Base-by-base conservation (phyloP, 2,797 vertebrate species). In the Paratrypauchen microcephalus region DNA sequence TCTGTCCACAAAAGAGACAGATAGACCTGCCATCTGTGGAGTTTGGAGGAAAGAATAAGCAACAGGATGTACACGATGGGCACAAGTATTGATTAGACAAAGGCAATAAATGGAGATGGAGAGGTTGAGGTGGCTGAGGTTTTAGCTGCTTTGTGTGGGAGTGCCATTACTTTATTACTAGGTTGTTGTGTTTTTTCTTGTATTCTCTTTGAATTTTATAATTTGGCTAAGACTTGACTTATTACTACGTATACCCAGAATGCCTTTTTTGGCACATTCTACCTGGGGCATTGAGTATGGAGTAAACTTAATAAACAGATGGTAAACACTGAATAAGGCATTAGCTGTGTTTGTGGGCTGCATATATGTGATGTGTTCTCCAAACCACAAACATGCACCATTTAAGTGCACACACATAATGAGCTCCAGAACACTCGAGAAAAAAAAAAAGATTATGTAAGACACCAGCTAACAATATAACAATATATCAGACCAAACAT, bases 21-120 rank as follows among this genome's bases (percentile, higher is more conserved):
- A 86, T 73, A 30, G 83, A 74, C 4, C 56, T 58, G 45, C 65
- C 79, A 83, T 84, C 85, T 87, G 78, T 77, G 69, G 55, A 47
- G 65, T 63, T 65, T 48, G 36, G 47, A 65, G 61, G 65, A 69
- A 52, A 28, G 68, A 68, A 16, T 61, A 76, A 65, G 70, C 26
- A 56, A 36, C 60, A 47, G 50, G 24, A 24, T 65, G 26, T 19
- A 30, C 23, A 55, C 74, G 7, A 57, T 12, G 41, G 59, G 48
- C 52, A 7, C 16, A 52, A 28, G 21, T 47, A 47, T 47, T 47
- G 61, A 63, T 63, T 26, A 21, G 12, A 18, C 11, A 7, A 15
- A 62, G 2, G 13, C 12, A 45, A 45, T 15, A 13, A 45, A 15
- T 45, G 41, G 15, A 45, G 41, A 15, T 45, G 41, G 12, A 45